These are phyloP conservation scores for Nebria brevicollis DNA, from an alignment of 2,888 invertebrate genomes.

Conservation along the genomic window DNA sequence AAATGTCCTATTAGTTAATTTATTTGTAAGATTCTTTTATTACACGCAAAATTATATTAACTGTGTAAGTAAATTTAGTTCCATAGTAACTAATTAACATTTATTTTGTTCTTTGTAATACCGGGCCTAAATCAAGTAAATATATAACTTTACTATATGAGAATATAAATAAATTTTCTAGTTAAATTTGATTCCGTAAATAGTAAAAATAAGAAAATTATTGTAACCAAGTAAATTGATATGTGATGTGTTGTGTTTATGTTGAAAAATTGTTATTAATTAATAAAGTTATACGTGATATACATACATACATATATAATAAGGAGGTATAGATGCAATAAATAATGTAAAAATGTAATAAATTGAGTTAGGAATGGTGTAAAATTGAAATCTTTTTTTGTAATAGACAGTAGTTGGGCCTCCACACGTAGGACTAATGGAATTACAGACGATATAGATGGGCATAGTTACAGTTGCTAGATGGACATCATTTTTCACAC, in stretches of 20 bases:
- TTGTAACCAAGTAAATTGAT: no score
- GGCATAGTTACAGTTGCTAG: slow-evolving; percentile 31
- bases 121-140: no score
- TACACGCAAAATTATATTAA: no score
- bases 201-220: no score
- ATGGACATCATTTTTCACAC: slow-evolving; percentile 45
- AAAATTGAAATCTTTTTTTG: slow-evolving; percentile 1
- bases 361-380: not conserved
- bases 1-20: no score
- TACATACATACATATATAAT: not conserved
- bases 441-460: slow-evolving; percentile 10
- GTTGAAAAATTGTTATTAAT: not conserved
- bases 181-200: no score
- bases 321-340: not conserved
- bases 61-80: no score
- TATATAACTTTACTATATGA: no score
- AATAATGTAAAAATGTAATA: not conserved
- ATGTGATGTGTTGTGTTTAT: not conserved
- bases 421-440: slow-evolving; percentile 11
- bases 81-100: no score
- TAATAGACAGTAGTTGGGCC: not conserved
- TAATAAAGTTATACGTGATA: not conserved
- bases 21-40: no score
- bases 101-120: no score
- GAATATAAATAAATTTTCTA: no score